These are phyloP conservation scores for Nematopogon swammerdamellus DNA, from an alignment of 2,888 invertebrate species.

Conservation along the genomic window DNA sequence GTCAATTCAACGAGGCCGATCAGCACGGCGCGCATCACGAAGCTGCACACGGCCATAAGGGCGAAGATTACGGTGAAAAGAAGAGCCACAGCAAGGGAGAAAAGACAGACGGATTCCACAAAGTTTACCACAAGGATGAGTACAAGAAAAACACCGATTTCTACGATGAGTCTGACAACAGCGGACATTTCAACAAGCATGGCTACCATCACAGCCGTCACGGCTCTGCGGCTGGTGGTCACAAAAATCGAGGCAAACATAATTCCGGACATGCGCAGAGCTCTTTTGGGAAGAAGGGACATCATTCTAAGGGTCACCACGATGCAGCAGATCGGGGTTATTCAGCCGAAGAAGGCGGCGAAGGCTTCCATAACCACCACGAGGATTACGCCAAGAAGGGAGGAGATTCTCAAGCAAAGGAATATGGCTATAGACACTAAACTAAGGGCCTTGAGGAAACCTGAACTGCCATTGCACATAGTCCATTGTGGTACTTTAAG, in stretches of 20 bases:
- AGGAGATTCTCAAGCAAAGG: constrained; percentile 41
- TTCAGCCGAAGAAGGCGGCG: constrained; percentile 53
- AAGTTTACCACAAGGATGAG: constrained; percentile 72
- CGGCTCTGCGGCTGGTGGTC: constrained; percentile 50
- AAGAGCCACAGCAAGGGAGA: constrained; percentile 66
- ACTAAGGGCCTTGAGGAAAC: background rate
- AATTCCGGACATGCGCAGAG: constrained; percentile 50
- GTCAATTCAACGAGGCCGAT: constrained; percentile 49
- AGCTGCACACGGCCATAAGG: constrained; percentile 49
- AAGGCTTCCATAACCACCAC: constrained; percentile 51
- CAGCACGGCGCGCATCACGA: constrained; percentile 55
- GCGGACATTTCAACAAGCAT: constrained; percentile 64
- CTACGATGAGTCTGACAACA: constrained; percentile 68
- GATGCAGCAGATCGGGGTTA: constrained; percentile 53
- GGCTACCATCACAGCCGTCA: constrained; percentile 54
- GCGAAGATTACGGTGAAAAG: constrained; percentile 55
- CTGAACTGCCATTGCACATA: no score
- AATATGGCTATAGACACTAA: constrained; percentile 35
- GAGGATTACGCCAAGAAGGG: constrained; percentile 54
- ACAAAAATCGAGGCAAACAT: constrained; percentile 53
- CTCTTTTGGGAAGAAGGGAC: constrained; percentile 54
- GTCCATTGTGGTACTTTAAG: no score
- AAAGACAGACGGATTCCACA: constrained; percentile 68
- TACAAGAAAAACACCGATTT: constrained; percentile 75
- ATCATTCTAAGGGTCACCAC: constrained; percentile 54